Conservation (phyloP, 2,888 invertebrate species). For the Hecatera dysodea region DNA sequence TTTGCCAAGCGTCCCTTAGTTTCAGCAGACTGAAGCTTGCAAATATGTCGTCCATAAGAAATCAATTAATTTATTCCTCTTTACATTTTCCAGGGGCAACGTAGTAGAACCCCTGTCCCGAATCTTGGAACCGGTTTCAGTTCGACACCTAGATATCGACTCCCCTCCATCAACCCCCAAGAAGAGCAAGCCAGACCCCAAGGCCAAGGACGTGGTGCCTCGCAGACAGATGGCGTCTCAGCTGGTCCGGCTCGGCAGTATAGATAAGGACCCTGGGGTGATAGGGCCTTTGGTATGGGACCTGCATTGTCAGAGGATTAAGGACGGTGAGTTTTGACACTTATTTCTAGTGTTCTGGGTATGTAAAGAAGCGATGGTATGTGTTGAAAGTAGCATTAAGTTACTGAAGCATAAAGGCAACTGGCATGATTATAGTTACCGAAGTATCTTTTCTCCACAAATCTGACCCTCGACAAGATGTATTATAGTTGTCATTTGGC, state of each 20-base stretch:
- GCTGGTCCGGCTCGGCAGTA: constrained; percentile 93
- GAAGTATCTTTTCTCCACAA: no score
- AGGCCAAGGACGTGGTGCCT: constrained; percentile 77
- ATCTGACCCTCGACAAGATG: no score
- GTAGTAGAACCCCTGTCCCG: constrained; percentile 95
- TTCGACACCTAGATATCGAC: constrained; percentile 93
- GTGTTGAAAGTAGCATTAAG: no score
- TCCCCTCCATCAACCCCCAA: constrained; percentile 80
- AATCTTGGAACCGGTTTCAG: constrained; percentile 95
- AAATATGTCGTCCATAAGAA: neutral
- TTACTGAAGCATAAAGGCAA: no score
- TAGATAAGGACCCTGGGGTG: constrained; percentile 95
- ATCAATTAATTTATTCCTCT: neutral
- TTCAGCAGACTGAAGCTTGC: no score
- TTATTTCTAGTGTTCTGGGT: neutral
- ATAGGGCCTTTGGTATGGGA: constrained; percentile 96
- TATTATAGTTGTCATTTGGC: no score
- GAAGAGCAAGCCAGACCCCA: constrained; percentile 62
- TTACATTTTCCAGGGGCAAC: constrained; percentile 89
- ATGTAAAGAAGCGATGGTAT: no score
- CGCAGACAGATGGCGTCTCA: constrained; percentile 87
- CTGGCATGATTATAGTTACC: no score
- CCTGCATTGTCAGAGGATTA: constrained; percentile 93
- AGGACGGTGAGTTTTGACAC: constrained; percentile 83
- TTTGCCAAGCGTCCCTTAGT: no score